Base-by-base conservation (phyloP, 2,113 vertebrate species). In the Calypte anna region DNA sequence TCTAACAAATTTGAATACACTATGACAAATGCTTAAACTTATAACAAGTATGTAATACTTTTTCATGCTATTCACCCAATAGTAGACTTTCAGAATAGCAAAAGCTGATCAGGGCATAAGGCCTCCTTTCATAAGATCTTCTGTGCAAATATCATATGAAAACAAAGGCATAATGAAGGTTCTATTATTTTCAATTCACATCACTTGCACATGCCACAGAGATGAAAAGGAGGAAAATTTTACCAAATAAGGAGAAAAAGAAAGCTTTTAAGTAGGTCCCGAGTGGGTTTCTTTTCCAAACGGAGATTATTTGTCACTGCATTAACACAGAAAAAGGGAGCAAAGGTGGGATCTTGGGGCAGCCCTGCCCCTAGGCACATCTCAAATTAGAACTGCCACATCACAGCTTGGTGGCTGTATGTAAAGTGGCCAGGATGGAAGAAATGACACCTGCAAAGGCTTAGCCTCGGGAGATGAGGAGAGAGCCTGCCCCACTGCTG, bases 161-260 rank as follows among this genome's bases (percentile, higher is more conserved):
- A 93, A 68, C 74, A 93, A 78, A 88, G 40, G 15, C 22, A 75
- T 78, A 90, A 76, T 73, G 44, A 58, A 84, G 44, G 75, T 88
- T 27, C 30, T 77, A 33, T 76, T 82, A 31, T 88, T 88, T 94
- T 91, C 80, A 68, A 44, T 73, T 96, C 76, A 75, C 40, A 61
- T 91, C 61, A 31, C 40, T 75, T 59, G 30, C 20, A 78, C 15
- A 19, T 43, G 44, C n/a, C 64, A 55, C 46, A 77, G 82, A 61
- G 44, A 51, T 14, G 40, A 53, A 88, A 88, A 88, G 64, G 51
- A 88, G 68, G 62, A 93, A 90, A 21, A 74, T 72, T 70, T 74
- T 90, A 54, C 21, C 14, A 72, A 83, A 44, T 64, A 63, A 88
- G 55, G 38, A 80, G 72, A 38, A 90, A 91, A 92, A 18, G 38